Evolutionary conservation across 64 coral and sea anemone genomes (phyloP).

Genomic region (Stichodactyla helianthus): DNA sequence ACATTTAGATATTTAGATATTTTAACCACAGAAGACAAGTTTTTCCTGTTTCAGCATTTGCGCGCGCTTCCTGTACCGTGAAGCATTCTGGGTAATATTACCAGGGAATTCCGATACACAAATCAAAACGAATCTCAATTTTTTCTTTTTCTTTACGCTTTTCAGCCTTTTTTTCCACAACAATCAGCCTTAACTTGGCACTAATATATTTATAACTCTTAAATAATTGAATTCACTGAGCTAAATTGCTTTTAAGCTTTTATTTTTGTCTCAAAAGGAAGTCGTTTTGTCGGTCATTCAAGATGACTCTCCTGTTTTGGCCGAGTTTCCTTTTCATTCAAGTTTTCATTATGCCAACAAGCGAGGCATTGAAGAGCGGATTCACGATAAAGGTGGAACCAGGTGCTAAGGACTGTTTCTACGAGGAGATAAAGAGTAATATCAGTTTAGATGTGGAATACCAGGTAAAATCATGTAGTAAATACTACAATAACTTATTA

Average conservation of each 20-base stretch:
- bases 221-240: background rate
- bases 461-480: slow-evolving; percentile 17
- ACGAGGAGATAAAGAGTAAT: slow-evolving; percentile 34
- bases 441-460: slow-evolving; percentile 49
- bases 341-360: background rate
- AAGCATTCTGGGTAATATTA: slow-evolving; percentile 3
- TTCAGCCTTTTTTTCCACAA: background rate
- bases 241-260: background rate
- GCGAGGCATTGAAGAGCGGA: slow-evolving; percentile 38
- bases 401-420: slow-evolving; percentile 49
- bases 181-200: background rate
- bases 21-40: background rate
- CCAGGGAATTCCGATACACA: slow-evolving; percentile 16
- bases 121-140: background rate
- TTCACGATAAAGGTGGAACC: slow-evolving; percentile 50
- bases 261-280: background rate
- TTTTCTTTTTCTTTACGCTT: background rate
- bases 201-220: background rate
- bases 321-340: background rate
- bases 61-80: background rate
- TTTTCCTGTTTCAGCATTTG: background rate
- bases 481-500: too few relatives aligned
- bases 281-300: background rate
- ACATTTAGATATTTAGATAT: too few relatives aligned
- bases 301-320: background rate